Percentiles rank a stretch among this genome's conserved stretches.
These are phyloP conservation scores for Enteromius mattozi DNA, from an alignment of 2,797 vertebrate species.

Conservation along the genomic window DNA sequence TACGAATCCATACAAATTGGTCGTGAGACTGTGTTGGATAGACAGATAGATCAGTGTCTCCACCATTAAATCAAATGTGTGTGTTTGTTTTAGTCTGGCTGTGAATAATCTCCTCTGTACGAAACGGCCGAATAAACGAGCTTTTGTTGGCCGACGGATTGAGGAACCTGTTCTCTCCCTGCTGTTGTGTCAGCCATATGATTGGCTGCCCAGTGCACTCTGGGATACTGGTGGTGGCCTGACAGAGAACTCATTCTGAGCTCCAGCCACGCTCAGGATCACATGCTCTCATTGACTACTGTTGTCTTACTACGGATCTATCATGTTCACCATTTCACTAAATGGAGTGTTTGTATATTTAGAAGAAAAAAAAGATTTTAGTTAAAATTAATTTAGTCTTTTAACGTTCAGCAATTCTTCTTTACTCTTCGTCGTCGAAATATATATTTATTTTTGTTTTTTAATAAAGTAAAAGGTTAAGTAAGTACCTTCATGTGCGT, in stretches of 20 bases:
- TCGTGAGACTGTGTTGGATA: no score
- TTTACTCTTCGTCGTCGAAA: no score
- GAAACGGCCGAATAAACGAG: slow-evolving; percentile 37
- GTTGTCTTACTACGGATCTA: slow-evolving; percentile 14
- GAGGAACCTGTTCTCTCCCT: slow-evolving; percentile 32
- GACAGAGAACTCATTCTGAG: slow-evolving; percentile 53
- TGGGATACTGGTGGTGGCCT: slow-evolving; percentile 44
- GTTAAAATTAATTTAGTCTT: no score
- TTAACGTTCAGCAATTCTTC: no score
- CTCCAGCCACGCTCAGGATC: slow-evolving; percentile 32
- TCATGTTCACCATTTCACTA: neutral
- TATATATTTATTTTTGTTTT: no score
- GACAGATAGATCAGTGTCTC: neutral
- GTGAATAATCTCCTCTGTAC: slow-evolving; percentile 26
- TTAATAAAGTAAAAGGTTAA: no score
- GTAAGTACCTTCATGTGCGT: neutral
- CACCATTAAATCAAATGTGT: neutral
- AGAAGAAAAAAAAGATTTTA: neutral
- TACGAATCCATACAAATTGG: no score
- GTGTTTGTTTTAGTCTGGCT: slow-evolving; percentile 2
- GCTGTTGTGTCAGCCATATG: slow-evolving; percentile 50
- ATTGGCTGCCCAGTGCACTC: slow-evolving; percentile 42
- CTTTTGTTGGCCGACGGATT: slow-evolving; percentile 45
- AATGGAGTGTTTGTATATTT: neutral
- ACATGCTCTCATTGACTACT: slow-evolving; percentile 61